Evolutionary conservation across 2,113 vertebrate genomes (phyloP), one percentile per base, ranked within the genome.

Genomic region (Malurus alboscapulatus): DNA sequence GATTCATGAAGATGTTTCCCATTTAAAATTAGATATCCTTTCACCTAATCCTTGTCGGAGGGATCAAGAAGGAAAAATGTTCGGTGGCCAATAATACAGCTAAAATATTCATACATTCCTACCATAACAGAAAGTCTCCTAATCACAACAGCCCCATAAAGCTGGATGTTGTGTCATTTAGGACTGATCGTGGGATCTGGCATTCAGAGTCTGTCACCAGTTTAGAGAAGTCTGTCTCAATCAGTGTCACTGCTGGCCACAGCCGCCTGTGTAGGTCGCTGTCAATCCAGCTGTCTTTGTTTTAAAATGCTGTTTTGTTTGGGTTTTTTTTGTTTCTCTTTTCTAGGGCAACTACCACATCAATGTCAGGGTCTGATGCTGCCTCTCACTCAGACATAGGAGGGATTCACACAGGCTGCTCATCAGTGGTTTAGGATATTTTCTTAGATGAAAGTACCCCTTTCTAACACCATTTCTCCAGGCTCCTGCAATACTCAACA

Each of bases 231-330:
- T 94, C 96, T 92, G 92, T 44, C 85, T 94, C 93, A 88, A 86
- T 94, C 95, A 88, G 90, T 93, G 94, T 96, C 94, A 96, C 90
- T 50, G 87, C 90, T 80, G 96, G 84, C 95, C 91, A 83, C 72
- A 74, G 84, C 79, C 1, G 17, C 34, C 93, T 93, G 38, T 77
- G 72, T 83, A 91, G 87, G 90, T 90, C 7, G 9, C 75, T 94
- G 93, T 93, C 91, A 94, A 87, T 91, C 82, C 79, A 69, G 81
- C 79, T 91, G 87, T 67, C 96, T 95, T 88, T 95, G 87, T 91
- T 94, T 95, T 80, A 86, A 92, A 90, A 87, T 80, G 84, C 71
- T 93, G 67, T 21, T 95, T 93, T 95, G 88, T 65, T 90, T 61
- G 24, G 38, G 3, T 2, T 2, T 69, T 71, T 76, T 58, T 63